Percentiles rank a stretch among this genome's conserved stretches.
Evolutionary conservation across 2,113 vertebrate genomes (phyloP).

Genomic region (Cinclus mexicanus): DNA sequence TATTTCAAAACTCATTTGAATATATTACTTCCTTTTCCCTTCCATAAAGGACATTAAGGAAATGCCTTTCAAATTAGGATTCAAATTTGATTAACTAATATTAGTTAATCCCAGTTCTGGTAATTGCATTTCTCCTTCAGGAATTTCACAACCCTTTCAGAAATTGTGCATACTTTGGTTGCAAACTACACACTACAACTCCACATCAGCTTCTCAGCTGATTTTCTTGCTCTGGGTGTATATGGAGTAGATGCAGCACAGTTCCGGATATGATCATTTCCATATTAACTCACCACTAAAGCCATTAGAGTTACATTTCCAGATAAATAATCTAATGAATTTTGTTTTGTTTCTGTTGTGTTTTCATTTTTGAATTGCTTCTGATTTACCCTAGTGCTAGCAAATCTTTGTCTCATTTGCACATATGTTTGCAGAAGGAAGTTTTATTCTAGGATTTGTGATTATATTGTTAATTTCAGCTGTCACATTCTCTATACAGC

Average conservation of each 20-base stretch:
- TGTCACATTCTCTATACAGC: background rate
- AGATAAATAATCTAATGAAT: background rate
- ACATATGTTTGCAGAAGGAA: background rate
- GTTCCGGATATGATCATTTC: background rate
- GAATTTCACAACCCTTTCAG: background rate
- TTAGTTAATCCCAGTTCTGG: background rate
- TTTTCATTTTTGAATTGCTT: background rate
- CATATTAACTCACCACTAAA: background rate
- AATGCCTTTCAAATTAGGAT: background rate
- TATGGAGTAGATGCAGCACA: background rate
- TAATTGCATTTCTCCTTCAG: background rate
- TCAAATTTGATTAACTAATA: slow-evolving; percentile 5
- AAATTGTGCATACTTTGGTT: background rate
- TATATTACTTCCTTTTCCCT: background rate
- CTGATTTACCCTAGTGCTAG: background rate
- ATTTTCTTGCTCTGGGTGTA: background rate
- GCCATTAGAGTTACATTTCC: background rate
- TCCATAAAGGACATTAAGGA: background rate
- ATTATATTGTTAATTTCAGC: background rate
- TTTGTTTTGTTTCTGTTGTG: background rate
- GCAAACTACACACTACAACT: background rate
- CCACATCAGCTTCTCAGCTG: background rate
- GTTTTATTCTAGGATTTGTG: background rate
- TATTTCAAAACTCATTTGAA: slow-evolving; percentile 2
- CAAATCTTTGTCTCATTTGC: background rate